These are phyloP conservation scores for Cotesia congregata DNA, from an alignment of 2,888 invertebrate genomes.

Conservation along the genomic window DNA sequence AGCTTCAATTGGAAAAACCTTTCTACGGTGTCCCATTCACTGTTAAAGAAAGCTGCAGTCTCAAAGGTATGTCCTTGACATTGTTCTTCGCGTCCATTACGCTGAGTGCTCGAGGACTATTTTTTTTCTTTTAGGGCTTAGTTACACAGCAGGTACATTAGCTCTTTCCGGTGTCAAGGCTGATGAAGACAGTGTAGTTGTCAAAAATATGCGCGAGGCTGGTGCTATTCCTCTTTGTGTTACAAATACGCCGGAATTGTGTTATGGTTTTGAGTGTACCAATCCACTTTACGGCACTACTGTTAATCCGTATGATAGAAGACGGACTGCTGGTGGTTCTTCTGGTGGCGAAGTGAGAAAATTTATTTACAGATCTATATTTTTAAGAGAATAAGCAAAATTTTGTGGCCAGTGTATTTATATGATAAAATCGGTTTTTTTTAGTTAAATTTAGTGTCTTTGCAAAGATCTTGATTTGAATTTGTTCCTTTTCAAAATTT, in stretches of 20 bases:
- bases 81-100: not conserved
- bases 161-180: conserved; percentile 66
- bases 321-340: conserved; percentile 76
- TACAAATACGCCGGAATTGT: conserved; percentile 78
- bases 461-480: too few species aligned
- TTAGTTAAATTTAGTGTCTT: too few species aligned
- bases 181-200: conserved; percentile 72
- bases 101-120: not conserved
- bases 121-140: conserved; percentile 59
- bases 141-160: conserved; percentile 62
- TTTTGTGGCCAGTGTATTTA: too few species aligned
- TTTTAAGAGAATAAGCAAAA: too few species aligned
- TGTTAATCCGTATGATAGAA: conserved; percentile 76
- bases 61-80: conserved; percentile 75
- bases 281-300: conserved; percentile 77
- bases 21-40: conserved; percentile 88
- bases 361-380: not conserved
- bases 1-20: conserved; percentile 79
- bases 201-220: conserved; percentile 71
- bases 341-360: conserved; percentile 74
- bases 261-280: conserved; percentile 75
- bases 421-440: too few species aligned
- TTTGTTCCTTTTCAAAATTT: too few species aligned
- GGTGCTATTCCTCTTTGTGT: conserved; percentile 77
- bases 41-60: conserved; percentile 85